A percentile compares a stretch with the other conserved stretches of the same genome.
Conservation (phyloP, 30 jellyfish, hydroid and myxozoan species). For the Mastigias papua region DNA sequence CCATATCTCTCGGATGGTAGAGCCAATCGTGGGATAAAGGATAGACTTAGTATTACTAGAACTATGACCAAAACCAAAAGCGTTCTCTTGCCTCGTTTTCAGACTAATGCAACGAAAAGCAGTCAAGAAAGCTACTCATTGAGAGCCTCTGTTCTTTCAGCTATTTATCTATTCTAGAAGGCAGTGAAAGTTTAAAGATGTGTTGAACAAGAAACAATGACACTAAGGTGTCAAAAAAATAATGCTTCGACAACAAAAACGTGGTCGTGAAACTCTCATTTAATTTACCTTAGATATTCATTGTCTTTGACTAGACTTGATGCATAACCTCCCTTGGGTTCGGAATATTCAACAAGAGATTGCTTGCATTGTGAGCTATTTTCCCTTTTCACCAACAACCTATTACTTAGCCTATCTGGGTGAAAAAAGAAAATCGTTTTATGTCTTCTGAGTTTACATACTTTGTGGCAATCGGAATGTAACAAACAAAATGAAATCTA, state of each 20-base stretch:
- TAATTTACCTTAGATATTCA: slow-evolving; percentile 13
- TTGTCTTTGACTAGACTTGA: slow-evolving; percentile 9
- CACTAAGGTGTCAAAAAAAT: not conserved
- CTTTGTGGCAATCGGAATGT: too few species aligned
- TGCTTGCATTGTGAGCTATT: slow-evolving; percentile 10
- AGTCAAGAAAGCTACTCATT: too few species aligned
- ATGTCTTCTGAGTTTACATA: not conserved
- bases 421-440: not conserved
- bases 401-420: slow-evolving; percentile 15
- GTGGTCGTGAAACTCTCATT: too few species aligned
- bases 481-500: too few species aligned
- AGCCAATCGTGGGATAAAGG: too few species aligned
- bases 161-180: not conserved
- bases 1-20: too few species aligned
- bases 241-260: too few species aligned
- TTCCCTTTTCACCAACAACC: not conserved
- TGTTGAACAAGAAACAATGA: not conserved
- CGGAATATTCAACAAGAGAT: slow-evolving; percentile 31
- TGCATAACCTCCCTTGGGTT: slow-evolving; percentile 8
- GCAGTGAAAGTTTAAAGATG: not conserved
- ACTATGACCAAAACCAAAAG: too few species aligned
- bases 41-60: too few species aligned
- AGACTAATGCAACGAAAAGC: too few species aligned
- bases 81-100: too few species aligned
- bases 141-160: too few species aligned